A percentile compares a stretch with the other conserved stretches of the same genome.
phyloP scores from a whole-genome alignment of 2,888 invertebrate species.

The Bunonema sp. region DNA sequence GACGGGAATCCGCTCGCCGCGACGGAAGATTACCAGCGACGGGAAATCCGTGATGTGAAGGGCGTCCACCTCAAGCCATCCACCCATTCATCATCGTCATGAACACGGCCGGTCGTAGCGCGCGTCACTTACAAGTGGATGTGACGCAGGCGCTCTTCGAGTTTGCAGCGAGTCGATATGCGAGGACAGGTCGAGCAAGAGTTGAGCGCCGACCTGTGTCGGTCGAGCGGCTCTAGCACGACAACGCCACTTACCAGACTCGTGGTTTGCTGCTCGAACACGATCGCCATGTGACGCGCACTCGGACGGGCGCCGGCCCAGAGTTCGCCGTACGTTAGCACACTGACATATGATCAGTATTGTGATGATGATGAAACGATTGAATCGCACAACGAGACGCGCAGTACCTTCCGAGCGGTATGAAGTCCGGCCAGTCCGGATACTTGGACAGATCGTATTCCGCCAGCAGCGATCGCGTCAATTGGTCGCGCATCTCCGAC shows the following conservation, averaged over 20 bases:
- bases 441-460: too few relatives aligned
- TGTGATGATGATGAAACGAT: not conserved
- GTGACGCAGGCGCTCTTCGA: slow-evolving; percentile 22
- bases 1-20: slow-evolving; percentile 31
- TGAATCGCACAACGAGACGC: not conserved
- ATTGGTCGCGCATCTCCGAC: slow-evolving; percentile 34
- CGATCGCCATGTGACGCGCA: slow-evolving; percentile 26
- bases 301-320: slow-evolving; percentile 24
- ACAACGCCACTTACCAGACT: slow-evolving; percentile 12
- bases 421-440: too few relatives aligned
- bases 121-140: too few relatives aligned
- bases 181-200: slow-evolving; percentile 29
- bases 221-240: not conserved
- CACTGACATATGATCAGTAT: slow-evolving; percentile 13
- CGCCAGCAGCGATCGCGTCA: too few relatives aligned
- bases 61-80: too few relatives aligned
- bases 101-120: too few relatives aligned
- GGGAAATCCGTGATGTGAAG: slow-evolving; percentile 39
- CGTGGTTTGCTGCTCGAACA: slow-evolving; percentile 30
- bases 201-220: slow-evolving; percentile 15
- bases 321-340: slow-evolving; percentile 33
- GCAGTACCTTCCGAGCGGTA: not conserved
- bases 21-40: slow-evolving; percentile 32
- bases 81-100: too few relatives aligned
- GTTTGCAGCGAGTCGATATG: slow-evolving; percentile 20